Evolutionary conservation across 2,888 invertebrate genomes (phyloP).

Genomic region (Endotricha flammealis): DNA sequence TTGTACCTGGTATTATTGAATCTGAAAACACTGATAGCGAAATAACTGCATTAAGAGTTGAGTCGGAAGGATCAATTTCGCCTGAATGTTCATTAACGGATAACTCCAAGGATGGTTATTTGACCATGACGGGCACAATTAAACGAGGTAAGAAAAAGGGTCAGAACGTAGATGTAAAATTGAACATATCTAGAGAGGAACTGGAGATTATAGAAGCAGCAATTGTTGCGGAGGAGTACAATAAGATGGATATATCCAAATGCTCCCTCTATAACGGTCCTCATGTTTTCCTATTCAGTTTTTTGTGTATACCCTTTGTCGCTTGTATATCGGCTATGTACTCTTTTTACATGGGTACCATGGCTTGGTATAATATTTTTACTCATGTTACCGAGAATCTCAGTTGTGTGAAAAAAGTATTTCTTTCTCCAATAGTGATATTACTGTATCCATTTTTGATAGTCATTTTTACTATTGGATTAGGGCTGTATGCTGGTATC

Average conservation of each 20-base stretch:
- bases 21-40: slow-evolving; percentile 62
- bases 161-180: slow-evolving; percentile 83
- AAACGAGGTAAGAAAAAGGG: slow-evolving; percentile 85
- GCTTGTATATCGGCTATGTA: slow-evolving; percentile 80
- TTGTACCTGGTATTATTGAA: slow-evolving; percentile 72
- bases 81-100: slow-evolving; percentile 77
- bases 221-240: slow-evolving; percentile 76
- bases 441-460: slow-evolving; percentile 84
- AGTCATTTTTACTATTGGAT: slow-evolving; percentile 79
- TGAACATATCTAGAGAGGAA: slow-evolving; percentile 85
- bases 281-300: slow-evolving; percentile 81
- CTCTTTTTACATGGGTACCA: slow-evolving; percentile 85
- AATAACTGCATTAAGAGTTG: slow-evolving; percentile 53
- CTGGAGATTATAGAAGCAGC: slow-evolving; percentile 82
- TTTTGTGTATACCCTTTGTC: slow-evolving; percentile 83
- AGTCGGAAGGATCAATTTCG: slow-evolving; percentile 72
- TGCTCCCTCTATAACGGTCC: slow-evolving; percentile 80
- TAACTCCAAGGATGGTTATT: slow-evolving; percentile 75
- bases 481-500: slow-evolving; percentile 83
- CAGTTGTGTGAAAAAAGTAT: slow-evolving; percentile 78
- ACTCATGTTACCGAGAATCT: slow-evolving; percentile 83
- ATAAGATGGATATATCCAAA: slow-evolving; percentile 75
- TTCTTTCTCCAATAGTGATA: slow-evolving; percentile 82
- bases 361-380: slow-evolving; percentile 88
- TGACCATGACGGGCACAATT: slow-evolving; percentile 86